Evolutionary conservation across 2,888 invertebrate species (phyloP).

Genomic region (Calliphora vomitoria): DNA sequence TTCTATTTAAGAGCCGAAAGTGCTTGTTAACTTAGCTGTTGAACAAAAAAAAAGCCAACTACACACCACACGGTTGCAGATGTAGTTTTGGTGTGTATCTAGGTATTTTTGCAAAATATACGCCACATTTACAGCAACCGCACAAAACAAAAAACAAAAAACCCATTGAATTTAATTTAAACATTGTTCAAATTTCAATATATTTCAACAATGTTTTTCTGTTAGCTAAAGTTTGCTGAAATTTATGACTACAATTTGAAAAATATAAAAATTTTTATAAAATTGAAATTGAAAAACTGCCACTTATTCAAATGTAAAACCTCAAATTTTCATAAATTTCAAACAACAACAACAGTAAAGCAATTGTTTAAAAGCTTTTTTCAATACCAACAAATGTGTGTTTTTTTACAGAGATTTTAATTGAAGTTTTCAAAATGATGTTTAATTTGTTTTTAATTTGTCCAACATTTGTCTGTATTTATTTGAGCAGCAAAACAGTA

Average conservation of each 20-base stretch:
- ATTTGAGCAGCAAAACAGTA: not conserved
- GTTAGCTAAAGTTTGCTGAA: not conserved
- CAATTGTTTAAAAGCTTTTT: constrained; percentile 41
- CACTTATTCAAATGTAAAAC: constrained; percentile 43
- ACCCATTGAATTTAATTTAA: constrained; percentile 59
- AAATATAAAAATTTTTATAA: constrained; percentile 59
- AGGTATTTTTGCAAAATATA: not conserved
- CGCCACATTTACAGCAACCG: constrained; percentile 2
- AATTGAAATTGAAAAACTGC: constrained; percentile 68
- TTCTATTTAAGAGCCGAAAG: constrained; percentile 66
- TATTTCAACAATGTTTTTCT: constrained; percentile 59
- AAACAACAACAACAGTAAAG: not conserved
- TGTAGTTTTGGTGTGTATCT: constrained; percentile 47
- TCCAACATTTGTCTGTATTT: constrained; percentile 59
- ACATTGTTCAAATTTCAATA: constrained; percentile 70
- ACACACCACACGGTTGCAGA: constrained; percentile 63
- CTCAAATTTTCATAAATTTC: constrained; percentile 59
- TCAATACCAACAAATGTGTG: not conserved
- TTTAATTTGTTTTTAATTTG: constrained; percentile 73
- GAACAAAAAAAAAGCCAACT: constrained; percentile 24
- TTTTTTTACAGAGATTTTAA: constrained; percentile 34
- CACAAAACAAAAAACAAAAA: not conserved
- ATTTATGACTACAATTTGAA: constrained; percentile 64
- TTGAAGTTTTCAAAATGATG: constrained; percentile 63
- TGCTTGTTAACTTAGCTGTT: constrained; percentile 62